Evolutionary conservation across 2,888 invertebrate genomes (phyloP).

Genomic region (Yponomeuta sedellus): DNA sequence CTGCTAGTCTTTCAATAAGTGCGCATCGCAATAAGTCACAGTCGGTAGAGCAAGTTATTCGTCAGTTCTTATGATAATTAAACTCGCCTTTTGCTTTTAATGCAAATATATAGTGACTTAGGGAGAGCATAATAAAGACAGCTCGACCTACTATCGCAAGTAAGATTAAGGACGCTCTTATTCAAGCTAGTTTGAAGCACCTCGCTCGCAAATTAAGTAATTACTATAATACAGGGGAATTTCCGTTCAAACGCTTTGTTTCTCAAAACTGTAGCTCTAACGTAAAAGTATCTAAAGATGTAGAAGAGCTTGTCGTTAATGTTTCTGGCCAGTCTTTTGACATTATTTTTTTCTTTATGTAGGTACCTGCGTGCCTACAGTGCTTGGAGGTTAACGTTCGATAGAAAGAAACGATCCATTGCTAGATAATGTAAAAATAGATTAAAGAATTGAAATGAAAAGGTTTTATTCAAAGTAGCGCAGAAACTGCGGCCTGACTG

Average conservation of each 20-base stretch:
- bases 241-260: slow-evolving; percentile 3
- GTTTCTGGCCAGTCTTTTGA: too few species aligned
- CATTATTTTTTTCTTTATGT: too few species aligned
- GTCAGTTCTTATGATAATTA: background rate
- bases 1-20: background rate
- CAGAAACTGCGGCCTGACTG: too few species aligned
- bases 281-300: too few species aligned
- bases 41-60: background rate
- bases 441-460: too few species aligned
- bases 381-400: too few species aligned
- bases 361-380: too few species aligned
- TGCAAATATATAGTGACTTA: background rate
- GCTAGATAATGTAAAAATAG: too few species aligned
- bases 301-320: too few species aligned
- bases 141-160: background rate
- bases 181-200: slow-evolving; percentile 1
- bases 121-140: slow-evolving; percentile 7
- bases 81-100: background rate
- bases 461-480: too few species aligned
- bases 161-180: slow-evolving; percentile 1
- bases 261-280: background rate
- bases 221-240: slow-evolving; percentile 1
- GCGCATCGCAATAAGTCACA: background rate
- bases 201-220: slow-evolving; percentile 1
- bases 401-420: too few species aligned